phyloP scores from a whole-genome alignment of 2,888 invertebrate genomes.

The Drosophila peninsularis region DNA sequence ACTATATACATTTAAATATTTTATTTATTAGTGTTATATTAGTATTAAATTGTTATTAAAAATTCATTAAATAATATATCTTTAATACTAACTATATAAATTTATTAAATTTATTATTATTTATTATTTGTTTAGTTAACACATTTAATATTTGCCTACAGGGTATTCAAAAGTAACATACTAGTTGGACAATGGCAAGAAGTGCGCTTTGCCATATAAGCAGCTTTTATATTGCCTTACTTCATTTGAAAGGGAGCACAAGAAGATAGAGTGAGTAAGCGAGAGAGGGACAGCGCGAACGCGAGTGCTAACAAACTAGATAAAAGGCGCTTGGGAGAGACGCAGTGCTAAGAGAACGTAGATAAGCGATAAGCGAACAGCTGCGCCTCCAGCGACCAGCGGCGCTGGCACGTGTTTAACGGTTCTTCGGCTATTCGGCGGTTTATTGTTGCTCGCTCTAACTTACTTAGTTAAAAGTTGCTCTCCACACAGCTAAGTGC shows the following conservation, averaged over 20 bases:
- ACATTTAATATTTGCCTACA: not conserved
- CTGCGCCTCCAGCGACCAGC: constrained; percentile 48
- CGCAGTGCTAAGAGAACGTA: constrained; percentile 1
- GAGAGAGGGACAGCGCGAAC: not conserved
- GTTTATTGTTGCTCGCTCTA: constrained; percentile 59
- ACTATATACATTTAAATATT: too few species aligned
- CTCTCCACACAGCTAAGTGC: constrained; percentile 8
- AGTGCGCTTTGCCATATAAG: constrained; percentile 53
- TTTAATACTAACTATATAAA: not conserved
- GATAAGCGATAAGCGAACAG: constrained; percentile 56
- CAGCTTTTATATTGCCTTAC: constrained; percentile 69
- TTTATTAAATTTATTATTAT: not conserved
- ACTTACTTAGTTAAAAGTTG: constrained; percentile 62
- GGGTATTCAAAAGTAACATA: constrained; percentile 24
- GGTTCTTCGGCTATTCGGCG: constrained; percentile 40
- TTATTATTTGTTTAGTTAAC: not conserved
- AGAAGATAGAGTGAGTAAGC: not conserved
- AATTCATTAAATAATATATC: not conserved
- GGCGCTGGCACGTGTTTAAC: constrained; percentile 56
- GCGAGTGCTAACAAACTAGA: not conserved
- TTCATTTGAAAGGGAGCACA: constrained; percentile 50
- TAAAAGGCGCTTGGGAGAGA: not conserved
- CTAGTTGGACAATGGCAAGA: constrained; percentile 10
- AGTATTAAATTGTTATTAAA: too few species aligned
- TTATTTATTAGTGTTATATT: too few species aligned